Percentiles rank a stretch among this genome's conserved stretches.
These are phyloP conservation scores for Megaustenia siamemsis DNA, from an alignment of 2,888 invertebrate genomes.

Conservation along the genomic window DNA sequence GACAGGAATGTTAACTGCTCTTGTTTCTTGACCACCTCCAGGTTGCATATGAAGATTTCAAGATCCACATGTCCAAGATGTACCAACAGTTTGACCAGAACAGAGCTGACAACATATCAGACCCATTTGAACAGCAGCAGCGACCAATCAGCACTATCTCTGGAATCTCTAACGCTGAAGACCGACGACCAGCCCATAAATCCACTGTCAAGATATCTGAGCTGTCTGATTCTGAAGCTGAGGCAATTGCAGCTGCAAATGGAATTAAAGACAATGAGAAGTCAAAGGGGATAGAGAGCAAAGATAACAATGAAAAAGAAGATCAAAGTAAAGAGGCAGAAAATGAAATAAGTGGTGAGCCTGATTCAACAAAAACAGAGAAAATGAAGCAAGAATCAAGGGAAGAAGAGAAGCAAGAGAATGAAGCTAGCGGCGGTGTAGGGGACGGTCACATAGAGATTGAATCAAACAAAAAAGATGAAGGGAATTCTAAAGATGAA, in stretches of 20 bases:
- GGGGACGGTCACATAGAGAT: slow-evolving; percentile 9
- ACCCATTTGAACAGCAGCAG: slow-evolving; percentile 94
- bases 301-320: slow-evolving; percentile 58
- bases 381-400: no score
- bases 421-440: slow-evolving; percentile 47
- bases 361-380: slow-evolving; percentile 10
- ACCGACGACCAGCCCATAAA: slow-evolving; percentile 64
- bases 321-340: slow-evolving; percentile 55
- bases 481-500: slow-evolving; percentile 46
- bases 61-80: slow-evolving; percentile 97
- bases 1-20: no score
- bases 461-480: neutral
- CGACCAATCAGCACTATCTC: slow-evolving; percentile 97
- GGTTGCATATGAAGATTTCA: slow-evolving; percentile 99
- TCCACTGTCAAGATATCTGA: slow-evolving; percentile 75
- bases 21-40: slow-evolving; percentile 74
- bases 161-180: slow-evolving; percentile 81
- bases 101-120: slow-evolving; percentile 95
- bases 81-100: slow-evolving; percentile 89
- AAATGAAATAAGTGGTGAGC: neutral
- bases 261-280: slow-evolving; percentile 42
- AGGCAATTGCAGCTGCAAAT: slow-evolving; percentile 56
- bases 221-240: slow-evolving; percentile 60
- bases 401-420: slow-evolving; percentile 12
- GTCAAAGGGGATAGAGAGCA: neutral